Evolutionary conservation across 2,888 invertebrate genomes (phyloP).

Genomic region (Phortica okadai): DNA sequence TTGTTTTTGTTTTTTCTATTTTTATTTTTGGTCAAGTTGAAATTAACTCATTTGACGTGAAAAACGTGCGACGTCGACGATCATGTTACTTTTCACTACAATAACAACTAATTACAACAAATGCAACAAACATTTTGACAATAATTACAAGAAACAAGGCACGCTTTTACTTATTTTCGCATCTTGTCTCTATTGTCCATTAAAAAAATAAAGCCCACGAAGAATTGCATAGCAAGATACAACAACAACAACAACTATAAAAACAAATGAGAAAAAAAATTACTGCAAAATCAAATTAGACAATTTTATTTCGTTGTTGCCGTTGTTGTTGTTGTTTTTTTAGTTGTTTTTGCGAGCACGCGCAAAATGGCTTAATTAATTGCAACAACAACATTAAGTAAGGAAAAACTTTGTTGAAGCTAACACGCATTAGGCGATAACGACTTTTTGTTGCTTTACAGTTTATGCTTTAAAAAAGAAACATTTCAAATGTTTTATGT

Average conservation of each 20-base stretch:
- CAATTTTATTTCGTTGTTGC: constrained; percentile 68
- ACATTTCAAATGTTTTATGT: no score
- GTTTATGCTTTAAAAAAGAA: no score
- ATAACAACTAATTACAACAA: constrained; percentile 16
- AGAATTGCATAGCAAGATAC: neutral
- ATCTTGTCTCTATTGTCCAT: neutral
- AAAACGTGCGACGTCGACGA: constrained; percentile 9
- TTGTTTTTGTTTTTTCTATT: neutral
- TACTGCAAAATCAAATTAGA: constrained; percentile 62
- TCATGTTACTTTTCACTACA: constrained; percentile 1
- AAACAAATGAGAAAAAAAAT: constrained; percentile 41
- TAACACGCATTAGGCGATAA: neutral
- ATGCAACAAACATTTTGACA: constrained; percentile 16
- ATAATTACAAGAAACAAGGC: constrained; percentile 28
- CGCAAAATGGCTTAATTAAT: constrained; percentile 66
- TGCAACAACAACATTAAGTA: constrained; percentile 38
- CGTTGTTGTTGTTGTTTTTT: constrained; percentile 22
- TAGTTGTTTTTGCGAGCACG: constrained; percentile 18
- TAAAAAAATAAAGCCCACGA: no score
- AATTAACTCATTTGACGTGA: constrained; percentile 30
- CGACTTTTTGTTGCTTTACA: neutral
- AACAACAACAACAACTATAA: constrained; percentile 39
- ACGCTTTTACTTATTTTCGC: constrained; percentile 29
- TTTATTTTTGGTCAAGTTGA: constrained; percentile 6
- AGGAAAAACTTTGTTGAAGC: neutral